Evolutionary conservation across 2,888 invertebrate species (phyloP).

Genomic region (Plagodis dolabraria): DNA sequence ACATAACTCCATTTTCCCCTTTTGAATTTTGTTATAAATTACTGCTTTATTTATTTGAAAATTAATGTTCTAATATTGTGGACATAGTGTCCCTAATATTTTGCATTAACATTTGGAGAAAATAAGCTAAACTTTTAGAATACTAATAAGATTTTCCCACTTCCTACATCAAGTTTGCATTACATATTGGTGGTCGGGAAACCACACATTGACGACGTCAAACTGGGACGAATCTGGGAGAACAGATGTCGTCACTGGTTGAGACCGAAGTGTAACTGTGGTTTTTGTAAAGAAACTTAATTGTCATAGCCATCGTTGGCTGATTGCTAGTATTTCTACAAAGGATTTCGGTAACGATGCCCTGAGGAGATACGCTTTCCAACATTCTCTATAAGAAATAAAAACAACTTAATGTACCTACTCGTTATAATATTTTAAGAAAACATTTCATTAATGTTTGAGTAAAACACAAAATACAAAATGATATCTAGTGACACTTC

Average conservation of each 20-base stretch:
- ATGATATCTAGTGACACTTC: too few relatives aligned
- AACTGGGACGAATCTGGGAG: conserved; percentile 13
- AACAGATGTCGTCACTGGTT: conserved; percentile 23
- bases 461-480: too few relatives aligned
- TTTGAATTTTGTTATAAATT: not conserved
- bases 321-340: conserved; percentile 15
- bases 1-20: not conserved
- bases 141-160: conserved; percentile 18
- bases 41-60: too few relatives aligned
- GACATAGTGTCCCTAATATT: not conserved
- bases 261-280: conserved; percentile 22
- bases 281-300: conserved; percentile 24
- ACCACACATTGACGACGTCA: conserved; percentile 9
- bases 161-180: conserved; percentile 16
- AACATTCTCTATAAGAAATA: conserved; percentile 1
- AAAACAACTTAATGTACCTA: too few relatives aligned
- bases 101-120: conserved; percentile 2
- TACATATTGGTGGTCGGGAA: conserved; percentile 13
- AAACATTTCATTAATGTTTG: too few relatives aligned
- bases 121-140: conserved; percentile 12
- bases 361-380: conserved; percentile 2
- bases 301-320: conserved; percentile 26
- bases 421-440: too few relatives aligned
- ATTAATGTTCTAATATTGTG: too few relatives aligned
- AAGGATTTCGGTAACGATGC: not conserved